Base-by-base conservation (phyloP, 2,888 invertebrate species). In the Drosophila imparisetae region DNA sequence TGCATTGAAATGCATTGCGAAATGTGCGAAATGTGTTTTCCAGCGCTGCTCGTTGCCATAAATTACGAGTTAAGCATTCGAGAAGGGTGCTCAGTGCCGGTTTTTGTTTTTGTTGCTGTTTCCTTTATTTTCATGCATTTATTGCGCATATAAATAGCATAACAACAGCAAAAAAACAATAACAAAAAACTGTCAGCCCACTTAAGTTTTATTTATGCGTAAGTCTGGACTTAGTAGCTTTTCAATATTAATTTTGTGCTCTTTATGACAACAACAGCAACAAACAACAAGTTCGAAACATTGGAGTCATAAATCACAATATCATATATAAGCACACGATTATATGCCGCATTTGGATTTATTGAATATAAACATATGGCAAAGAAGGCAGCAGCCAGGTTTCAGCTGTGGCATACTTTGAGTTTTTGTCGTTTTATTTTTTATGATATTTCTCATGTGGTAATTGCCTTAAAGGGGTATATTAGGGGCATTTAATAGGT, bases 201-300 rank as follows among this genome's bases (percentile, higher is more conserved):
- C 83, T 89, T 86, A 82, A 66, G 61, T 75, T 84, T 89, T 81
- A 86, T 86, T 86, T 86, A 86, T 86, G 86, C 89, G 73, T 80
- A 86, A 89, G 81, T 86, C 89, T 73, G 86, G 83, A 84, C 78
- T 86, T 84, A 84, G 81, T 85, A 75, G 87, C 83, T 83, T 88
- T 86, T 83, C 83, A 89, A 89, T 89, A 86, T 86, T 89, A 89
- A 86, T 86, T 89, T 81, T 73, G 65, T 66, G 76, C 83, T 80
- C 67, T 65, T 69, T 80, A 70, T 67, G 75, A 73, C 62, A 75
- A 79, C 45, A 49, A 24, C 55, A 71, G 27, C 77, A 73, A 27
- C 66, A 40, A 42, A 40, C 77, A 66, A 32, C 70, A 34, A 68
- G 54, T 59, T 36, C 30, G 34, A 13, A 61, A 24, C 61, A 60